phyloP scores from a whole-genome alignment of 2,888 invertebrate genomes.

The Acanthosepion lycidas region DNA sequence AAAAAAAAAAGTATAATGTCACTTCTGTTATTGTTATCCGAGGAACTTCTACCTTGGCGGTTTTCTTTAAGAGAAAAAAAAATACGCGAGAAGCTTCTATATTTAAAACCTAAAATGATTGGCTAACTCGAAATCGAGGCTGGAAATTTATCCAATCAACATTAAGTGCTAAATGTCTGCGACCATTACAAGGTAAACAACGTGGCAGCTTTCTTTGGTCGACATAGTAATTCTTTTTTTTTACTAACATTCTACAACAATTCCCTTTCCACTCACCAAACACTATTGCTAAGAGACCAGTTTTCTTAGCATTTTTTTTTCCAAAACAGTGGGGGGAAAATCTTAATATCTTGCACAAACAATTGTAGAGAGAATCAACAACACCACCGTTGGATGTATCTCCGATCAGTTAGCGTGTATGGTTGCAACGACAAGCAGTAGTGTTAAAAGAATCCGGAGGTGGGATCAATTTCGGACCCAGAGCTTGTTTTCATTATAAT shows the following conservation, averaged over 20 bases:
- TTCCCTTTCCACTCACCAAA: not conserved
- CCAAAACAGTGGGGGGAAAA: not conserved
- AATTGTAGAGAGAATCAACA: not conserved
- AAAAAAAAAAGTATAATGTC: no score
- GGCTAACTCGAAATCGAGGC: constrained; percentile 42
- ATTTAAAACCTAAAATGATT: not conserved
- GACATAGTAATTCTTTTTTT: not conserved
- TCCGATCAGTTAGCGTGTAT: not conserved
- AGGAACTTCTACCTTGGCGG: constrained; percentile 6
- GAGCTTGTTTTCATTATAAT: not conserved
- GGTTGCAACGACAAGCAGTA: not conserved
- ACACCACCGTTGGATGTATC: not conserved
- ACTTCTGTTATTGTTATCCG: not conserved
- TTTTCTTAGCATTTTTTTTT: not conserved
- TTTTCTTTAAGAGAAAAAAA: not conserved
- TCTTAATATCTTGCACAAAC: not conserved
- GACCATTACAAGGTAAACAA: constrained; percentile 46
- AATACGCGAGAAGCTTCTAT: not conserved
- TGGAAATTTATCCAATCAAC: not conserved
- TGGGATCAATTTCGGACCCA: constrained; percentile 18
- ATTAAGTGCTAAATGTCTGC: not conserved
- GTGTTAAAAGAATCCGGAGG: not conserved
- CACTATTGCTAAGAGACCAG: no score
- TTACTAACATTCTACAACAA: not conserved
- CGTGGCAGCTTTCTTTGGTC: constrained; percentile 46